phyloP scores from a whole-genome alignment of 2,113 vertebrate species.

The Cichladusa arquata region DNA sequence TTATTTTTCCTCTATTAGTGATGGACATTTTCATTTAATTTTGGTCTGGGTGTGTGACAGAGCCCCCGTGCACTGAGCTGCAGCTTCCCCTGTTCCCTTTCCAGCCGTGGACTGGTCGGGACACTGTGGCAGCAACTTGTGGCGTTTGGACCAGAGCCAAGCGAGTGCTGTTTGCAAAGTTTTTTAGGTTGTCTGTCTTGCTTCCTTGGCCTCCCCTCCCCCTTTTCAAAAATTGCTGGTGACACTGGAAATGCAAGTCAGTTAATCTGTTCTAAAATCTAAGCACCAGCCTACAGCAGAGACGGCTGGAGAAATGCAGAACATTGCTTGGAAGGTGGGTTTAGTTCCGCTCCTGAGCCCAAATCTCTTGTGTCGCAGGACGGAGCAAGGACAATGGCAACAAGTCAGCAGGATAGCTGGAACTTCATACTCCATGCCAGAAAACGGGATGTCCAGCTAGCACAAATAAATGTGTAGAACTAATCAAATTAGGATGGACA shows the following conservation, averaged over 20 bases:
- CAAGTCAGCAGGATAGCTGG: slow-evolving; percentile 66
- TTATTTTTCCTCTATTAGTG: slow-evolving; percentile 57
- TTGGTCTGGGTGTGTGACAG: slow-evolving; percentile 23
- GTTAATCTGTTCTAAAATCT: slow-evolving; percentile 48
- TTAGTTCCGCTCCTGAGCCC: slow-evolving; percentile 53
- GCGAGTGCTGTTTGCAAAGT: not conserved
- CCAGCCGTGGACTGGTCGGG: slow-evolving; percentile 6
- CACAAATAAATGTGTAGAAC: slow-evolving; percentile 70
- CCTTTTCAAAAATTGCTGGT: not conserved
- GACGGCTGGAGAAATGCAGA: not conserved
- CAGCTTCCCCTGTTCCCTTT: slow-evolving; percentile 47
- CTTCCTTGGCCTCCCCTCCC: slow-evolving; percentile 21
- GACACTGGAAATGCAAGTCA: slow-evolving; percentile 32
- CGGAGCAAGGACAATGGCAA: slow-evolving; percentile 52
- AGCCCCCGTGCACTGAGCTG: not conserved
- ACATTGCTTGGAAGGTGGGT: not conserved
- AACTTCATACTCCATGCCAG: slow-evolving; percentile 53
- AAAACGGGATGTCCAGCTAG: slow-evolving; percentile 58
- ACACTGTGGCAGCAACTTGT: slow-evolving; percentile 5
- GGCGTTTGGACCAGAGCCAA: slow-evolving; percentile 34
- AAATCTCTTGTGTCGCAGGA: slow-evolving; percentile 3
- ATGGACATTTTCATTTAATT: slow-evolving; percentile 64
- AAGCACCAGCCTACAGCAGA: slow-evolving; percentile 13
- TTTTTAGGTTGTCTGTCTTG: slow-evolving; percentile 39
- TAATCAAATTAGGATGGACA: slow-evolving; percentile 73